phyloP scores from a whole-genome alignment of 1,140 invertebrate genomes.

The Drosophila insularis region DNA sequence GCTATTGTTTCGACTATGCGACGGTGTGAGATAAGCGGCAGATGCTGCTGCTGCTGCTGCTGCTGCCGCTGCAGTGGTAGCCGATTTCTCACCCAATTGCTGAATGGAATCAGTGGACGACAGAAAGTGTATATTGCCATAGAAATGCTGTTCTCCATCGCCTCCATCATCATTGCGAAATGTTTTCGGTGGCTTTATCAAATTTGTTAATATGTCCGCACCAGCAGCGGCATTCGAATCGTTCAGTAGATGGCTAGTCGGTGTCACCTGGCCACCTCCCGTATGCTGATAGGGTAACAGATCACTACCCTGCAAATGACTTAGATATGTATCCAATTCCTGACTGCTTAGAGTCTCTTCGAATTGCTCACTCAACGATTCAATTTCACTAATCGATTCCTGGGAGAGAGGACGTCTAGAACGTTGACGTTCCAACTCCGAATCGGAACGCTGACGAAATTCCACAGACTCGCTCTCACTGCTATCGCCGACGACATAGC shows the following conservation, averaged over 20 bases:
- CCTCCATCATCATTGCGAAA: constrained; percentile 68
- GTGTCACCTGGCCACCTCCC: constrained; percentile 34
- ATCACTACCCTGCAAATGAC: constrained; percentile 85
- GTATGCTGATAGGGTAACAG: constrained; percentile 53
- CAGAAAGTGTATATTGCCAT: constrained; percentile 80
- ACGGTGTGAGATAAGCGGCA: constrained; percentile 51
- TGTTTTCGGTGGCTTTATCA: constrained; percentile 79
- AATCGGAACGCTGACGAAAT: constrained; percentile 83
- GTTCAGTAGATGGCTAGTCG: constrained; percentile 49
- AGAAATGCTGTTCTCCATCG: constrained; percentile 74
- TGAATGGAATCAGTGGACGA: constrained; percentile 80
- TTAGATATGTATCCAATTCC: constrained; percentile 87
- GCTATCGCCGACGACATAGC: constrained; percentile 40
- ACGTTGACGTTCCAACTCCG: constrained; percentile 85
- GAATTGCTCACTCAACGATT: constrained; percentile 85
- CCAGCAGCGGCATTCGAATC: constrained; percentile 47
- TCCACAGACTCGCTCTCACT: constrained; percentile 83
- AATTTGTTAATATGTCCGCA: constrained; percentile 58
- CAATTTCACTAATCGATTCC: constrained; percentile 86
- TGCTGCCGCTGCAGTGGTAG: background rate
- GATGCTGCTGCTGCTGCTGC: constrained; percentile 5
- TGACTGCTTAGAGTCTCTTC: constrained; percentile 84
- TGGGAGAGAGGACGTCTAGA: constrained; percentile 89
- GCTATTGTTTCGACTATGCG: constrained; percentile 80
- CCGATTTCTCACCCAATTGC: constrained; percentile 40